Conservation (phyloP, 2,113 vertebrate genomes). For the rabbit (Oryctolagus cuniculus) region DNA sequence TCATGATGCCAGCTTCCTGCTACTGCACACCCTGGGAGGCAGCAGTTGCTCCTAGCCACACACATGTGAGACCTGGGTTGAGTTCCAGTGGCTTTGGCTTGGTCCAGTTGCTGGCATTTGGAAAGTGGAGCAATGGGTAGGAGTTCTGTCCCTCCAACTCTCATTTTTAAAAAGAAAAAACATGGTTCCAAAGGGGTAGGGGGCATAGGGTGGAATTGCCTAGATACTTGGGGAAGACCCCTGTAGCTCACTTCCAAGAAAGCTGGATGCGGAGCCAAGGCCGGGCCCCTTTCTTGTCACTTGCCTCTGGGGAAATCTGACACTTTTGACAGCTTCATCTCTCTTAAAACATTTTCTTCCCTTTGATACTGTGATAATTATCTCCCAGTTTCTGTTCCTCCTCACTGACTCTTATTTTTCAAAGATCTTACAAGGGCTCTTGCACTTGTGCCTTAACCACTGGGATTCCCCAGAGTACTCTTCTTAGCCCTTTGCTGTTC, state of each 20-base stretch:
- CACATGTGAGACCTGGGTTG: too few species aligned
- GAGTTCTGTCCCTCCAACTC: too few species aligned
- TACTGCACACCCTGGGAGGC: too few species aligned
- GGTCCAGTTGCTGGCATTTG: too few species aligned
- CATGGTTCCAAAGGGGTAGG: too few species aligned
- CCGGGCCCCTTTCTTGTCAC: background rate
- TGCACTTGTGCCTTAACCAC: background rate
- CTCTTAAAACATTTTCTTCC: background rate
- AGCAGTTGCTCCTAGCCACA: too few species aligned
- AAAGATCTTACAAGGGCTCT: background rate
- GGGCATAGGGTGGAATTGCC: background rate
- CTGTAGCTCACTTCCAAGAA: background rate
- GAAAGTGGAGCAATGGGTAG: too few species aligned
- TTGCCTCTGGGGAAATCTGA: background rate
- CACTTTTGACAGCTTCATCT: background rate
- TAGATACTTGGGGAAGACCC: background rate
- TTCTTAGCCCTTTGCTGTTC: slow-evolving; percentile 4
- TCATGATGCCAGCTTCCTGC: too few species aligned
- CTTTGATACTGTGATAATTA: background rate
- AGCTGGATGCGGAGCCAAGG: background rate
- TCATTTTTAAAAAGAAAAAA: too few species aligned
- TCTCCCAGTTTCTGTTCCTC: slow-evolving; percentile 30
- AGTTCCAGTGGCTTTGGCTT: too few species aligned
- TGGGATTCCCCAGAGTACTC: background rate
- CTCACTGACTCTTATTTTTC: slow-evolving; percentile 6